Evolutionary conservation across 2,113 vertebrate species (phyloP).

Genomic region (Candoia aspera): DNA sequence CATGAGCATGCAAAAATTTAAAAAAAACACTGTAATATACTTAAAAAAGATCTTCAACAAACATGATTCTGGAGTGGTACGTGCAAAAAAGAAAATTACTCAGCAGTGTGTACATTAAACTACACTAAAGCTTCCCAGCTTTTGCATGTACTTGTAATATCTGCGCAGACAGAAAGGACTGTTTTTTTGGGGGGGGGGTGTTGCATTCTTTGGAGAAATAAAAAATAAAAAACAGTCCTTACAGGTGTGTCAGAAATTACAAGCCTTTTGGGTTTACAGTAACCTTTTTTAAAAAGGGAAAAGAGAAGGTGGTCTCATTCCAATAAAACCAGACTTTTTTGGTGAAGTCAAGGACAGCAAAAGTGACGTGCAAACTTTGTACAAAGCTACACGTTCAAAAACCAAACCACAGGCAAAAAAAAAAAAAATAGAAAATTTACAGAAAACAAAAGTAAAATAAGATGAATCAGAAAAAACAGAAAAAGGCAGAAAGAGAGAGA

Average conservation of each 20-base stretch:
- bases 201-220: background rate
- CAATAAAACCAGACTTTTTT: background rate
- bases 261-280: slow-evolving; percentile 20
- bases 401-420: background rate
- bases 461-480: too few relatives aligned
- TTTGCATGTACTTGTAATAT: slow-evolving; percentile 41
- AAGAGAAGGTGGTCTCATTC: background rate
- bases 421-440: slow-evolving; percentile 43
- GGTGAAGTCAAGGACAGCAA: slow-evolving; percentile 9
- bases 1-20: background rate
- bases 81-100: slow-evolving; percentile 23
- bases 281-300: slow-evolving; percentile 10
- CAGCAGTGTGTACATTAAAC: slow-evolving; percentile 46
- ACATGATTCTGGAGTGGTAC: slow-evolving; percentile 17
- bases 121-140: slow-evolving; percentile 33
- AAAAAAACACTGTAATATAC: background rate
- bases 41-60: slow-evolving; percentile 29
- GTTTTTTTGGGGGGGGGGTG: too few relatives aligned
- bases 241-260: slow-evolving; percentile 37
- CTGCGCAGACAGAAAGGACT: slow-evolving; percentile 35
- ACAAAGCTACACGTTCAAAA: slow-evolving; percentile 55
- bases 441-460: background rate
- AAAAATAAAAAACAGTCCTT: slow-evolving; percentile 31
- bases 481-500: background rate
- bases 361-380: slow-evolving; percentile 34